Conservation (phyloP, 2,888 invertebrate species). For the Cabera pusaria region DNA sequence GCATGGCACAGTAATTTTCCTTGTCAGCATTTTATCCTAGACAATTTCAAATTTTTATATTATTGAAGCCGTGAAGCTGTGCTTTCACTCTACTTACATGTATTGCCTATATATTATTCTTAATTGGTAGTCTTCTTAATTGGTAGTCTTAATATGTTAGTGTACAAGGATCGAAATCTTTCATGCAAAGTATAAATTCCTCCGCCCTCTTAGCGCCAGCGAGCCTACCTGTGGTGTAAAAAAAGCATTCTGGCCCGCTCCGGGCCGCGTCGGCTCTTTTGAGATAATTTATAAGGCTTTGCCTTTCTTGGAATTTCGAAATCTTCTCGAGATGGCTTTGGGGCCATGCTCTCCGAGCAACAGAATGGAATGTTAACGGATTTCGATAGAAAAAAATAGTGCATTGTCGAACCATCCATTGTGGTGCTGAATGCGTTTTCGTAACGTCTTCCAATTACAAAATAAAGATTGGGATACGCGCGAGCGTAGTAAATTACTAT, state of each 20-base stretch:
- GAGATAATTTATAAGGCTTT: constrained; percentile 82
- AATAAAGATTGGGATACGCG: constrained; percentile 37
- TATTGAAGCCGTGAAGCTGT: too few relatives aligned
- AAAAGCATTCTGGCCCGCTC: constrained; percentile 73
- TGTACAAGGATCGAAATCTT: constrained; percentile 49
- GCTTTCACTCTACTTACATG: too few relatives aligned
- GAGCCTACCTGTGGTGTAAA: constrained; percentile 80
- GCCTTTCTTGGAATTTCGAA: constrained; percentile 82
- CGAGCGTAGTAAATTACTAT: constrained; percentile 4
- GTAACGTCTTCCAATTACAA: constrained; percentile 51
- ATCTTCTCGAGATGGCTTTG: constrained; percentile 73
- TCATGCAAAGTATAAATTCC: constrained; percentile 66
- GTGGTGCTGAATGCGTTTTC: constrained; percentile 50
- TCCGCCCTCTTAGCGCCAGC: constrained; percentile 76
- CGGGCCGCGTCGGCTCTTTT: constrained; percentile 81
- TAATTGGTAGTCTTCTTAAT: too few relatives aligned
- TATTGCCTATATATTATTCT: too few relatives aligned
- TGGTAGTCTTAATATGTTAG: not conserved
- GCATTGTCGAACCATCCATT: constrained; percentile 58
- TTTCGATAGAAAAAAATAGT: constrained; percentile 71
- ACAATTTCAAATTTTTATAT: too few relatives aligned
- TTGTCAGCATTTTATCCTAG: too few relatives aligned
- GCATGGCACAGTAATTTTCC: too few relatives aligned
- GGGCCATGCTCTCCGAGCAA: constrained; percentile 53
- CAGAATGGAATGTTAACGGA: constrained; percentile 80